phyloP scores from a whole-genome alignment of 2,888 invertebrate genomes.

The Sarcophaga subvicina region DNA sequence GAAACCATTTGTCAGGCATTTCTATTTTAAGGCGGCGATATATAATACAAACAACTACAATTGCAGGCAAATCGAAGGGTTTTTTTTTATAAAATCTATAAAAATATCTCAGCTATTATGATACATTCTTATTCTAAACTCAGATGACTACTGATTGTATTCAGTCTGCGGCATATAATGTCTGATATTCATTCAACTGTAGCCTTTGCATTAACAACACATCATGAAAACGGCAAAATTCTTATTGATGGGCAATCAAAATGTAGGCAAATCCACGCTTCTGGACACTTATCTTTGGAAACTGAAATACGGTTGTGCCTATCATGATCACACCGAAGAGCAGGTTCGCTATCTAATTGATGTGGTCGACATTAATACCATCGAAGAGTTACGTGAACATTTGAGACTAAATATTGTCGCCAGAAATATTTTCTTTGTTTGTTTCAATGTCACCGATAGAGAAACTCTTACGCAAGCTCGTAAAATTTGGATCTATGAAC shows the following conservation, averaged over 20 bases:
- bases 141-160: too few relatives aligned
- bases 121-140: too few relatives aligned
- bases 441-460: constrained; percentile 60
- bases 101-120: too few relatives aligned
- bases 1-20: too few relatives aligned
- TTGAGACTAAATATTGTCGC: background rate
- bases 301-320: constrained; percentile 49
- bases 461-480: constrained; percentile 40
- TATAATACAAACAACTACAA: too few relatives aligned
- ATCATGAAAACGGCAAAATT: constrained; percentile 57
- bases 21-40: too few relatives aligned
- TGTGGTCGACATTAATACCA: constrained; percentile 48
- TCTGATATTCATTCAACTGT: background rate
- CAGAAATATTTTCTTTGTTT: constrained; percentile 55
- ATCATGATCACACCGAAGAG: constrained; percentile 54
- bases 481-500: constrained; percentile 49
- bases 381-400: constrained; percentile 39
- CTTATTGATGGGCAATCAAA: constrained; percentile 57
- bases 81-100: too few relatives aligned
- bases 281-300: constrained; percentile 49
- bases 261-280: constrained; percentile 51
- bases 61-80: too few relatives aligned
- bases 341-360: constrained; percentile 54
- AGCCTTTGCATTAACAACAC: too few relatives aligned
- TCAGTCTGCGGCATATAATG: too few relatives aligned